Evolutionary conservation across 1,140 invertebrate species (phyloP).

Genomic region (Eufriesea mexicana): DNA sequence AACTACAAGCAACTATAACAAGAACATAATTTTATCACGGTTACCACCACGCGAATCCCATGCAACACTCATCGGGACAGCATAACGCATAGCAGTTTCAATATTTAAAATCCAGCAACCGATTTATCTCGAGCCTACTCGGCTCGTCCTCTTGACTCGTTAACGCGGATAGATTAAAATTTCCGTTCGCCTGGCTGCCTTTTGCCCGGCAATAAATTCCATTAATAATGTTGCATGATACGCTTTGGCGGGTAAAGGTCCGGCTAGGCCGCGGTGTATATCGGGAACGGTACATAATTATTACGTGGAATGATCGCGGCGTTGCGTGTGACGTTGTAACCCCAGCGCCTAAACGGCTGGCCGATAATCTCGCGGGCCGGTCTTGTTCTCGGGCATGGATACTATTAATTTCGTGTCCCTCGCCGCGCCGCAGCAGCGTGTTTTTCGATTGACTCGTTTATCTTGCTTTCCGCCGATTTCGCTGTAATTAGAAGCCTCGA

Average conservation of each 20-base stretch:
- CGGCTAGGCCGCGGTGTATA: conserved; percentile 2
- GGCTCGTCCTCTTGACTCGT: background rate
- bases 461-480: conserved; percentile 44
- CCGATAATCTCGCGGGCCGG: conserved; percentile 71
- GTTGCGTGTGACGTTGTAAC: conserved; percentile 39
- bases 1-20: too few species aligned
- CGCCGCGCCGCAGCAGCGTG: conserved; percentile 45
- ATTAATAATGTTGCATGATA: conserved; percentile 47
- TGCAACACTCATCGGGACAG: background rate
- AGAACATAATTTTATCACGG: too few species aligned
- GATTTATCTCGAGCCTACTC: conserved; percentile 4
- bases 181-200: conserved; percentile 15
- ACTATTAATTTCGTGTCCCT: conserved; percentile 79
- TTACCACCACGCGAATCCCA: too few species aligned
- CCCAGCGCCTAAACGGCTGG: conserved; percentile 77
- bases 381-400: conserved; percentile 72
- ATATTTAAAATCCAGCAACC: conserved; percentile 6
- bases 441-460: conserved; percentile 51
- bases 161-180: conserved; percentile 38
- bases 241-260: background rate
- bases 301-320: conserved; percentile 28
- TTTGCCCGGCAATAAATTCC: conserved; percentile 27
- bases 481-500: conserved; percentile 41
- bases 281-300: conserved; percentile 44
- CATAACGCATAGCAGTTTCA: too few species aligned